Evolutionary conservation across 2,888 invertebrate species (phyloP).

Genomic region (Dryadula phaetusa): DNA sequence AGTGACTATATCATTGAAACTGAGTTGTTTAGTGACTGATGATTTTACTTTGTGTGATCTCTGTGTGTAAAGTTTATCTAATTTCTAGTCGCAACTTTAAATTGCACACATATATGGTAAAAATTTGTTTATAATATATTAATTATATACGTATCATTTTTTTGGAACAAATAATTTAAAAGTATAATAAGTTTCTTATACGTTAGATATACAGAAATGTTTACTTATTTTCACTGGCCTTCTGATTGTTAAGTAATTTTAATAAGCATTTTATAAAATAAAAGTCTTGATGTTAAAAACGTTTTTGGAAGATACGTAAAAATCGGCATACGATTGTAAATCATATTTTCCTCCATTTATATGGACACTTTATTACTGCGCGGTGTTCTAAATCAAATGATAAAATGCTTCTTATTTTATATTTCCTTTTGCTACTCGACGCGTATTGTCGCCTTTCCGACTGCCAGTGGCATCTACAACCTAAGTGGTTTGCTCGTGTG

Average conservation of each 20-base stretch:
- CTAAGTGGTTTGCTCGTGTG: constrained; percentile 53
- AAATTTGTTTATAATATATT: no score
- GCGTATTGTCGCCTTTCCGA: constrained; percentile 70
- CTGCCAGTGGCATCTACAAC: constrained; percentile 53
- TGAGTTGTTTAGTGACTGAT: constrained; percentile 16
- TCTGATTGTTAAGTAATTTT: no score
- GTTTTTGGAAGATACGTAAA: constrained; percentile 58
- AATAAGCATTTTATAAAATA: no score
- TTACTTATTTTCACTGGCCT: no score
- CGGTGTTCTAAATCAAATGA: constrained; percentile 83
- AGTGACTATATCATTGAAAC: no score
- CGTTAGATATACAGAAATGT: no score
- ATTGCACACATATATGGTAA: no score
- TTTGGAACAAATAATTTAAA: no score
- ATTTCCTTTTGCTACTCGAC: constrained; percentile 72
- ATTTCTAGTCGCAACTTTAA: background rate
- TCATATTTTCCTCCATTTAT: constrained; percentile 81
- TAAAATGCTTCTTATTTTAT: constrained; percentile 82
- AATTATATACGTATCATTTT: no score
- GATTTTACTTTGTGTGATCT: constrained; percentile 2
- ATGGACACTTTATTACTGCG: constrained; percentile 82
- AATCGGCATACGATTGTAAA: constrained; percentile 73
- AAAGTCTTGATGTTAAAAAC: background rate
- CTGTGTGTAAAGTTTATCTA: no score
- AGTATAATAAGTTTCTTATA: no score